phyloP scores from a whole-genome alignment of 1,140 invertebrate species.

The Aphidius gifuensis region DNA sequence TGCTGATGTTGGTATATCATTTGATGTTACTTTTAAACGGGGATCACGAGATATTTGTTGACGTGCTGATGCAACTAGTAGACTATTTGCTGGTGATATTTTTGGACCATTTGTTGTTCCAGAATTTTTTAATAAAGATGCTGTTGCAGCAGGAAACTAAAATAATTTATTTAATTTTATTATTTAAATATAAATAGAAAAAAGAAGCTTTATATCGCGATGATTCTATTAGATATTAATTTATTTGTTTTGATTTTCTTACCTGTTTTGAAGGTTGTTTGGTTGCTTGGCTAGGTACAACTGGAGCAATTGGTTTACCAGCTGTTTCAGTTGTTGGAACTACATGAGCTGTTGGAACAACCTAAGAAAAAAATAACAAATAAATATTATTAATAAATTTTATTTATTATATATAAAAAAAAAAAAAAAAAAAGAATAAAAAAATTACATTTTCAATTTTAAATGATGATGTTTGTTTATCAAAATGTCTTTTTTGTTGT shows the following conservation, averaged over 20 bases:
- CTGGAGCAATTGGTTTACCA: slow-evolving; percentile 35
- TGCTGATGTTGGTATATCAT: slow-evolving; percentile 18
- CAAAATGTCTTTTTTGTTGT: slow-evolving; percentile 59
- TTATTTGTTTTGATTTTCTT: slow-evolving; percentile 15
- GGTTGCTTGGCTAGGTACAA: slow-evolving; percentile 38
- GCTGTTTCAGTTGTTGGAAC: slow-evolving; percentile 30
- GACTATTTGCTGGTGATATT: slow-evolving; percentile 66
- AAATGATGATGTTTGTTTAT: slow-evolving; percentile 43
- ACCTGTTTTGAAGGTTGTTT: slow-evolving; percentile 45
- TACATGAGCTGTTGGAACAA: slow-evolving; percentile 26
- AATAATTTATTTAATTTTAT: slow-evolving; percentile 11
- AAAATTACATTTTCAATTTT: slow-evolving; percentile 39
- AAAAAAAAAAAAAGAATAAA: neutral
- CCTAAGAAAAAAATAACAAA: slow-evolving; percentile 23
- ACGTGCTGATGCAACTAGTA: slow-evolving; percentile 57
- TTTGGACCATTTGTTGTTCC: slow-evolving; percentile 49
- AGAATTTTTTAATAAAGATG: slow-evolving; percentile 43
- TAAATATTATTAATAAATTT: slow-evolving; percentile 12
- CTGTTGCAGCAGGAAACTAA: slow-evolving; percentile 45
- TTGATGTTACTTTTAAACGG: slow-evolving; percentile 51
- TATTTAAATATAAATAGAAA: slow-evolving; percentile 2
- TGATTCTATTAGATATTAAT: neutral
- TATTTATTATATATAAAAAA: no score
- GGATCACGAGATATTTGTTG: slow-evolving; percentile 58
- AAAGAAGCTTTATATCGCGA: neutral